A percentile compares a stretch with the other conserved stretches of the same genome.
Evolutionary conservation across 2,113 vertebrate species (phyloP).

Genomic region (Bubo blakistoni): DNA sequence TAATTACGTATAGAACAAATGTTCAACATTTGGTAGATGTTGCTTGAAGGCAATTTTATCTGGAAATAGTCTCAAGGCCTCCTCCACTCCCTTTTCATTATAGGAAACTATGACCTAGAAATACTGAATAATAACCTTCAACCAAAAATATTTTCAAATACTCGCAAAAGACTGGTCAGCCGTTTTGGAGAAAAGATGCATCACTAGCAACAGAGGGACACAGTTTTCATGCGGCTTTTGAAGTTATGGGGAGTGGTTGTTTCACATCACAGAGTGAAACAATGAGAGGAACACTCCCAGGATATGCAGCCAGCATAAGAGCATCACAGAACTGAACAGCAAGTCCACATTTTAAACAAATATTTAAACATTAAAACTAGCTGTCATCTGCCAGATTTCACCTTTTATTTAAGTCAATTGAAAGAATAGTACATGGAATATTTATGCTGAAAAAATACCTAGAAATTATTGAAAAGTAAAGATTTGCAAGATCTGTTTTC

Average conservation of each 20-base stretch:
- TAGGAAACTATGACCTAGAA: conserved; percentile 17
- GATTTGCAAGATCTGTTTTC: not conserved
- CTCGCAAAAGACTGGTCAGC: not conserved
- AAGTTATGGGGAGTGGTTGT: not conserved
- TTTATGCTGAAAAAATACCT: not conserved
- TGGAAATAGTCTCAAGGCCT: not conserved
- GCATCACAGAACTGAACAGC: not conserved
- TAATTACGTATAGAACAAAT: conserved; percentile 43
- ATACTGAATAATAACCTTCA: conserved; percentile 10
- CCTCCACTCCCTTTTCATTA: not conserved
- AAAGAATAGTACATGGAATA: not conserved
- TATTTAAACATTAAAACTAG: not conserved
- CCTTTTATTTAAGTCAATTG: not conserved
- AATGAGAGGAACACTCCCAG: not conserved
- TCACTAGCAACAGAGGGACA: not conserved
- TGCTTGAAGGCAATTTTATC: not conserved
- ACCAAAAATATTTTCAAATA: not conserved
- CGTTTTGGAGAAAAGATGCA: not conserved
- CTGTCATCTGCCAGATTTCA: not conserved
- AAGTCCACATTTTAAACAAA: not conserved
- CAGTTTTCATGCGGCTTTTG: not conserved
- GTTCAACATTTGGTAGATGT: conserved; percentile 32
- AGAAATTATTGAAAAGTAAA: not conserved
- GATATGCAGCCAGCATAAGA: not conserved
- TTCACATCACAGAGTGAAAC: not conserved